These are phyloP conservation scores for Salvelinus fontinalis DNA, from an alignment of 2,113 vertebrate species.

Conservation along the genomic window DNA sequence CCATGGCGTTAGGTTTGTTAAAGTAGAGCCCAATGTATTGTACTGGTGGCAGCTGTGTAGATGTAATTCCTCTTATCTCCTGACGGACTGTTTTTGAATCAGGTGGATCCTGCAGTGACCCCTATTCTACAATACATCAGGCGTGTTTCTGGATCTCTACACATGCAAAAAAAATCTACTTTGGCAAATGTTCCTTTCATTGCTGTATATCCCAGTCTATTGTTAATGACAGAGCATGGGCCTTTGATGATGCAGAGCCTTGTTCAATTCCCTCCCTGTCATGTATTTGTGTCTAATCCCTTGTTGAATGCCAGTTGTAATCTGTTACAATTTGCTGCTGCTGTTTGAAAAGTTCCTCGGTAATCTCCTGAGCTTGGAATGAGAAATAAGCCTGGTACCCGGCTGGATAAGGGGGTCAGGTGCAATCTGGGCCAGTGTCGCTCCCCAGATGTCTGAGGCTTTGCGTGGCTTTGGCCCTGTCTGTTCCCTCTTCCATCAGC, in stretches of 20 bases:
- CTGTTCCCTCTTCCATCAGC: not conserved
- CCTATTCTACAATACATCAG: not conserved
- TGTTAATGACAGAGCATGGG: not conserved
- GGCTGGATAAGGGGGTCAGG: slow-evolving; percentile 39
- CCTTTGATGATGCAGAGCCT: slow-evolving; percentile 16
- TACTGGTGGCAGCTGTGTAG: not conserved
- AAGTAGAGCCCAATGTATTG: not conserved
- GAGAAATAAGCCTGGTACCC: slow-evolving; percentile 6
- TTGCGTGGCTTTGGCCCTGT: not conserved
- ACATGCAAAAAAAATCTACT: not conserved
- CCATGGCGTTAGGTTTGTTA: no score
- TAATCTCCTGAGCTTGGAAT: slow-evolving; percentile 39
- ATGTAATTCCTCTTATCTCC: not conserved
- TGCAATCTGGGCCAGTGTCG: slow-evolving; percentile 46
- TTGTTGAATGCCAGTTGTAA: slow-evolving; percentile 39
- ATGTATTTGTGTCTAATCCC: slow-evolving; percentile 53
- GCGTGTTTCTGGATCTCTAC: no score
- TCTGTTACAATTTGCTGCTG: slow-evolving; percentile 38
- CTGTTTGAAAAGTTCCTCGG: slow-evolving; percentile 36
- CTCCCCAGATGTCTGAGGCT: slow-evolving; percentile 28
- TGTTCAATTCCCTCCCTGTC: slow-evolving; percentile 12
- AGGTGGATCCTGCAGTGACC: slow-evolving; percentile 3
- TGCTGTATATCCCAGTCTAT: not conserved
- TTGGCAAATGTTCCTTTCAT: not conserved
- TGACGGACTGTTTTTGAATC: not conserved